Evolutionary conservation across 1,140 invertebrate genomes (phyloP), one percentile per base, ranked within the genome.

Genomic region (Penaeus indicus): DNA sequence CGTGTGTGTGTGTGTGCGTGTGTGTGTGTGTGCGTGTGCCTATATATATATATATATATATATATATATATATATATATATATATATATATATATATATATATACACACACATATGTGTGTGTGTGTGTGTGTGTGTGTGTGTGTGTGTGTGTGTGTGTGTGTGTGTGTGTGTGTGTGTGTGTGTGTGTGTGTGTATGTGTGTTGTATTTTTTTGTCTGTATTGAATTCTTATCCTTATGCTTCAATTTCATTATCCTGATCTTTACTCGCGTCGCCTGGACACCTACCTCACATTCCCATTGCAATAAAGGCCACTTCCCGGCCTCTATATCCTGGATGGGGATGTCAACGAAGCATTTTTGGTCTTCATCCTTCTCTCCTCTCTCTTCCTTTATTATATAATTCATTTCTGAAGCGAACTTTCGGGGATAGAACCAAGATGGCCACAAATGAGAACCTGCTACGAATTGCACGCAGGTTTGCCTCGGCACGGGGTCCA

Each of bases 391-490:
- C 54, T 27, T 42, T 72, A 79, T 72, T 22, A 64, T 32, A 72
- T 92, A 92, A 21, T 92, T 90, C 1, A 60, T 62, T 5, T 80
- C 80, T n/a, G 91, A 91, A 18, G 90, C 90, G 84, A 92, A 92
- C 72, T 92, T 92, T 3, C 88, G 86, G 22, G 92, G 92, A 13
- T 89, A 67, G 84, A 89, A 92, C 91, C 91, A 91, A 4, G 84
- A 64, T 3, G 77, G 82, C 91, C 91, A 92, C 8, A 89, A 90
- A 67, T 92, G 92, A 18, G 92, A 92, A 0, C 92, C 92, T 32
- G 90, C 85, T 0, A 92, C 90, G 60, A 92, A 92, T 38, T 91
- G 80, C 0, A 90, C 85, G 21, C 91, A 90, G 22, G 83, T 54
- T 25, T 92, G 90, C 16, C 72, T 18, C 1, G 91, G 85, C 21